Base-by-base conservation (phyloP, 2,113 vertebrate species). In the Halichoeres trimaculatus region DNA sequence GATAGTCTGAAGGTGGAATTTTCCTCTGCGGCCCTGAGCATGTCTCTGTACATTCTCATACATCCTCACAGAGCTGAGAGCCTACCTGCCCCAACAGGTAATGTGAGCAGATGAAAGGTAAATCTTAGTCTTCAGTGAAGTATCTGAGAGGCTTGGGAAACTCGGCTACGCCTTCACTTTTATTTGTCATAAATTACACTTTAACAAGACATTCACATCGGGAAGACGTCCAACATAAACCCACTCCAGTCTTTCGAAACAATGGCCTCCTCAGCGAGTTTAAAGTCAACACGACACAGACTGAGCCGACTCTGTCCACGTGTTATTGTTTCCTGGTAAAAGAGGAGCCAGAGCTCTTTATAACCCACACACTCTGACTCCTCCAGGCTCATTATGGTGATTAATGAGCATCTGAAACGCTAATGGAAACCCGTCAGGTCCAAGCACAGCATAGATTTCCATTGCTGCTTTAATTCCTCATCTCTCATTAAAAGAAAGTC, bases 301-400 rank as follows among this genome's bases (percentile, higher is more conserved):
- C 64, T 24, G 45, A 79, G 51, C 81, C 58, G 53, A 59, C 66
- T 36, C 47, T 45, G 80, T 73, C 36, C 57, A 81, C 26, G 77
- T 75, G 30, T 83, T 83, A 56, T 60, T 68, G 76, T 79, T 81
- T 83, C 64, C 54, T 63, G 77, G 38, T 78, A 83, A 76, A 78
- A 84, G 62, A 70, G 0, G 6, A 45, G 79, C 82, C 85, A 84
- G 24, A 13, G 57, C 58, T 78, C 64, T 82, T 83, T 77, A 66
- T 55, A 80, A 61, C 71, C n/a, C 41, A 17, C 80, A 70, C 59
- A 70, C 74, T 20, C 71, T 26, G 76, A 69, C 73, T 71, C 55
- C 73, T 80, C 52, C 35, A 36, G 58, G n/a, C 63, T 72, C 51
- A 83, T 91, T 82, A 59, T 45, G 35, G 50, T 88, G 83, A 90